phyloP scores from a whole-genome alignment of 2,797 vertebrate species.

The Enteromius unitaeniatus region DNA sequence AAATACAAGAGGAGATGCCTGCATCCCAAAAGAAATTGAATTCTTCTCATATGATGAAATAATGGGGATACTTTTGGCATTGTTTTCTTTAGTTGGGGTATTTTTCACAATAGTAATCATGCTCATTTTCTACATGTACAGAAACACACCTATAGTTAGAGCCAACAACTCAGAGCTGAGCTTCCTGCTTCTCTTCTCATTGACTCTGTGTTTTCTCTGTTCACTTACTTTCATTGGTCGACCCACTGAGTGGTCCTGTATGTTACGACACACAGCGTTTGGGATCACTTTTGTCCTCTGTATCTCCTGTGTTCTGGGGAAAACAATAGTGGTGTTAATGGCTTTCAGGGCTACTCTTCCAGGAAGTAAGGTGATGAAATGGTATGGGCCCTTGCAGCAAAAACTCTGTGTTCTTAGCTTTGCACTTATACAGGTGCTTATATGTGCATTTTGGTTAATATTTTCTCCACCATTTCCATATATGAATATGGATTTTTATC shows the following conservation, averaged over 20 bases:
- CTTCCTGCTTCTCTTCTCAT: slow-evolving; percentile 58
- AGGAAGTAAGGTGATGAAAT: slow-evolving; percentile 11
- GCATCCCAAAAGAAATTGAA: slow-evolving; percentile 62
- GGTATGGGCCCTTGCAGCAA: not conserved
- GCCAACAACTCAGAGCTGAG: slow-evolving; percentile 63
- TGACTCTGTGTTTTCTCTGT: slow-evolving; percentile 63
- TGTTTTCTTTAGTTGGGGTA: slow-evolving; percentile 56
- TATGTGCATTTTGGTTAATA: slow-evolving; percentile 60
- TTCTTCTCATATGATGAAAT: slow-evolving; percentile 61
- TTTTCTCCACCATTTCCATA: slow-evolving; percentile 55
- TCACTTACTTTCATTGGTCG: slow-evolving; percentile 62
- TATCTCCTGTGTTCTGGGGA: slow-evolving; percentile 7
- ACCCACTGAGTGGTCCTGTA: slow-evolving; percentile 57
- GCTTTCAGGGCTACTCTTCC: slow-evolving; percentile 2
- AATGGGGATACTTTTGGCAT: slow-evolving; percentile 62
- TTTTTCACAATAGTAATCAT: slow-evolving; percentile 54
- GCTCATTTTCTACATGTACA: slow-evolving; percentile 57
- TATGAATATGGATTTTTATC: slow-evolving; percentile 46
- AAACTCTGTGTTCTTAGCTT: slow-evolving; percentile 40
- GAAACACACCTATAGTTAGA: slow-evolving; percentile 59
- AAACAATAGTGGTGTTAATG: slow-evolving; percentile 12
- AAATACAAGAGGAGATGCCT: slow-evolving; percentile 63
- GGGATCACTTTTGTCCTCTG: slow-evolving; percentile 42
- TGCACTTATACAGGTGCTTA: slow-evolving; percentile 57
- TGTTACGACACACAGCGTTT: slow-evolving; percentile 60